Conservation (phyloP, 2,888 invertebrate species). For the Troides oblongomaculatus region DNA sequence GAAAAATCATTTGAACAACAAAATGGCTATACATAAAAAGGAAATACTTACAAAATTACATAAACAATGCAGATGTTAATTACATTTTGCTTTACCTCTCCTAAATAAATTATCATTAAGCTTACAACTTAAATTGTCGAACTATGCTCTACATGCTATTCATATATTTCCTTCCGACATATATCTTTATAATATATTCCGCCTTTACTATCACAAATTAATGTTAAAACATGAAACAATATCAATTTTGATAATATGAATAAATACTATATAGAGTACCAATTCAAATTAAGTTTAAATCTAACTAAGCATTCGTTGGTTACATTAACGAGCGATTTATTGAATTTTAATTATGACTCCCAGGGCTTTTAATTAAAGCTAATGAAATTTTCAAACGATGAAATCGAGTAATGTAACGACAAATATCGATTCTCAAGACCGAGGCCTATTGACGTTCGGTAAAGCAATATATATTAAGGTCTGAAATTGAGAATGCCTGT, state of each 20-base stretch:
- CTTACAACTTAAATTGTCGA: too few species aligned
- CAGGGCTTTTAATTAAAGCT: slow-evolving; percentile 41
- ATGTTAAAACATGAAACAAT: background rate
- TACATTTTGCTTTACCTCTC: background rate
- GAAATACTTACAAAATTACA: background rate
- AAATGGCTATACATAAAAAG: background rate
- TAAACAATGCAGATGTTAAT: background rate
- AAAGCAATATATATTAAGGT: slow-evolving; percentile 13
- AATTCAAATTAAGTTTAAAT: slow-evolving; percentile 35
- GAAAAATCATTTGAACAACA: slow-evolving; percentile 16
- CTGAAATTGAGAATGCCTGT: slow-evolving; percentile 10
- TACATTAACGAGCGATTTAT: slow-evolving; percentile 45
- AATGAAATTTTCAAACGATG: slow-evolving; percentile 46
- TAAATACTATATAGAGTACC: slow-evolving; percentile 43
- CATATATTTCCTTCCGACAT: too few species aligned
- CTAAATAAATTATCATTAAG: too few species aligned
- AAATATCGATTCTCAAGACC: slow-evolving; percentile 37
- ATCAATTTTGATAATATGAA: slow-evolving; percentile 34
- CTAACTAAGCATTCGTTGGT: slow-evolving; percentile 39
- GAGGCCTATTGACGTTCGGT: slow-evolving; percentile 37
- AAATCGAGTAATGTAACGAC: slow-evolving; percentile 43
- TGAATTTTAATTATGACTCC: slow-evolving; percentile 45
- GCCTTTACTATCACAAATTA: too few species aligned
- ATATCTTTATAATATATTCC: too few species aligned
- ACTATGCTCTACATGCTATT: too few species aligned